Base-by-base conservation (phyloP, 2,797 vertebrate genomes). In the Moxostoma hubbsi region DNA sequence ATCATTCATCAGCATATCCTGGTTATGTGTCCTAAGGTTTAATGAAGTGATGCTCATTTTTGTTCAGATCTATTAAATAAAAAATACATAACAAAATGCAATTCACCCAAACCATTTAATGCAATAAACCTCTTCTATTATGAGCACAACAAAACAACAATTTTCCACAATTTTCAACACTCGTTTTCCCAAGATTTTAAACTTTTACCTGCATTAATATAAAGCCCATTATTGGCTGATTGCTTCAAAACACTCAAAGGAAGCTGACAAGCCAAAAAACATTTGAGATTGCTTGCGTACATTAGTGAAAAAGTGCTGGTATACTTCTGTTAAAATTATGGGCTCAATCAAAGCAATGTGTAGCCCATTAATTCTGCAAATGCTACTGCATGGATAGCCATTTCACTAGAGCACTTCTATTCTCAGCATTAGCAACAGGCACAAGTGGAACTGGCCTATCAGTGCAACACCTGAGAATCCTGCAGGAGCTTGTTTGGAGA, bases 401-500 rank as follows among this genome's bases (percentile, higher is more conserved):
- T 82, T 64, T 85, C 87, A 84, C 79, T 80, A 53, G 80, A 82
- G 77, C 85, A 79, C 69, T 51, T 47, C 47, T 85, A 86, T 72
- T 80, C 16, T 72, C 77, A 18, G 75, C 82, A 47, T 70, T 55
- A 59, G 78, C 65, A 81, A 67, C 79, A 83, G 84, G 65, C 67
- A 87, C 71, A 87, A 80, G 77, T 79, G 78, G 77, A 77, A 66
- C 55, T 86, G 83, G 75, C 62, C 83, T 81, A 82, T 79, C 63
- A 71, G 80, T 71, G 55, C 81, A 82, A 83, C 79, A 80, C 81
- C 70, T 85, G 87, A 89, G 78, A 77, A 83, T 53, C 73, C 79
- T 81, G 77, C 83, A 88, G 81, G 84, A 82, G 84, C 76, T 79
- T 69, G 57, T 72, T 73, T 80, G 65, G 74, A 77, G 86, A 85